Evolutionary conservation across 2,113 vertebrate species (phyloP), one percentile per base, ranked within the genome.

Genomic region (Gambusia affinis): DNA sequence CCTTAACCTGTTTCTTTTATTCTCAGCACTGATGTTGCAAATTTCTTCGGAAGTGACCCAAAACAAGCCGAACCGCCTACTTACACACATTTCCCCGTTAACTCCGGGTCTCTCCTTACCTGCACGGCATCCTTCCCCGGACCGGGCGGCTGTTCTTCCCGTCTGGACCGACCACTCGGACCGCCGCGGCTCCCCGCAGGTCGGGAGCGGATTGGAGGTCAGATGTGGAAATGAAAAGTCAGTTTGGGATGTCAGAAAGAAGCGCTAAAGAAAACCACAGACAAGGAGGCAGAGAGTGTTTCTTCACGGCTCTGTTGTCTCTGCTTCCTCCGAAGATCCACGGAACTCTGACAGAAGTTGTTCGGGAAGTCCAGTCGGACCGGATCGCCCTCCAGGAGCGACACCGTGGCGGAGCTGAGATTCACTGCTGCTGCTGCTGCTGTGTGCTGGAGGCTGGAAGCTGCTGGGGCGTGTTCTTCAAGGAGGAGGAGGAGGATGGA

Each of bases 51-150:
- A 51, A 51, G 19, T 8, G 19, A 51, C 6, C 47, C 47, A 3
- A 6, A 51, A 8, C 6, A 51, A 51, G 5, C 47, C 6, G 47
- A 22, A 51, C 17, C 47, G 19, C 44, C 14, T 51, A 19, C 14
- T 37, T 37, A 11, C 35, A 17, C 14, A 44, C 12, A 44, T 12
- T 14, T 44, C 14, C 15, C 42, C 42, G 42, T 15, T 44, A 17
- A 44, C 42, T 24, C 15, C 22, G 22, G 6, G 60, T 33, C 35
- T 8, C 6, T 37, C 33, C 28, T 57, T 78, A 92, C 91, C 93
- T 92, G 82, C 57, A 82, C 76, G 68, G 71, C 87, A 88, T 92
- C 88, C 91, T 91, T 89, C 70, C 51, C 83, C 7, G 51, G 81
- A 87, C 79, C 33, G 80, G 54, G 85, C 77, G 31, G 75, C 69